phyloP scores from a whole-genome alignment of 1,140 invertebrate species.

The Wiebesia pumilae region DNA sequence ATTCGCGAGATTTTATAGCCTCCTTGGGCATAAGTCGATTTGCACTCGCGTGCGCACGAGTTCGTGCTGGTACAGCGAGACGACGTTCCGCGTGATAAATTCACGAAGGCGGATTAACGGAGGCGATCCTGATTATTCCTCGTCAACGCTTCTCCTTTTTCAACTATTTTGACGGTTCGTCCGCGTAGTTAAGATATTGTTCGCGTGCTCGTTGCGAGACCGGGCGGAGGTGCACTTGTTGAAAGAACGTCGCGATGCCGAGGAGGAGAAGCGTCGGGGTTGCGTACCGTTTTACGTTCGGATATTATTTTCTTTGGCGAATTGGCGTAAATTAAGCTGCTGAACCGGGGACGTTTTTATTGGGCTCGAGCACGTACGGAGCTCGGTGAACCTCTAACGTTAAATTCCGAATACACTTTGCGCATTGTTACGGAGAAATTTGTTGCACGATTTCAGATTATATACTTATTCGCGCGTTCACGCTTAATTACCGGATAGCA shows the following conservation, averaged over 20 bases:
- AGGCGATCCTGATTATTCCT: conserved; percentile 52
- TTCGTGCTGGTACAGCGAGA: background rate
- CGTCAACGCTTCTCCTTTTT: conserved; percentile 41
- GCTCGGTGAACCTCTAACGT: background rate
- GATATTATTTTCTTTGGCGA: no score
- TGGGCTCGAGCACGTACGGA: background rate
- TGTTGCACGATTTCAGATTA: background rate
- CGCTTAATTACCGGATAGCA: background rate
- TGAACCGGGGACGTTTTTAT: conserved; percentile 12
- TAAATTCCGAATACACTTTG: background rate
- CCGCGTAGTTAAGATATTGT: background rate
- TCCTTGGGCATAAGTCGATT: background rate
- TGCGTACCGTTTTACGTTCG: conserved; percentile 32
- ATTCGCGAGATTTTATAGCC: conserved; percentile 36
- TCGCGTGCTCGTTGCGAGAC: background rate
- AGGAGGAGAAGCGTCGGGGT: background rate
- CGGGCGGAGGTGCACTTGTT: background rate
- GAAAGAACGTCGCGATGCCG: background rate
- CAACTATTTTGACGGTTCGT: background rate
- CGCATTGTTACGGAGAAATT: background rate
- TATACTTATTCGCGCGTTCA: background rate
- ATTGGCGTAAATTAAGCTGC: conserved; percentile 33
- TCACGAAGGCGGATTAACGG: conserved; percentile 39
- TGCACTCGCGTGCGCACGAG: background rate
- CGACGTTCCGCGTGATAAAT: conserved; percentile 17